A percentile compares a stretch with the other conserved stretches of the same genome.
These are phyloP conservation scores for Chrysocyon brachyurus DNA, from an alignment of 2,797 vertebrate species.

Conservation along the genomic window DNA sequence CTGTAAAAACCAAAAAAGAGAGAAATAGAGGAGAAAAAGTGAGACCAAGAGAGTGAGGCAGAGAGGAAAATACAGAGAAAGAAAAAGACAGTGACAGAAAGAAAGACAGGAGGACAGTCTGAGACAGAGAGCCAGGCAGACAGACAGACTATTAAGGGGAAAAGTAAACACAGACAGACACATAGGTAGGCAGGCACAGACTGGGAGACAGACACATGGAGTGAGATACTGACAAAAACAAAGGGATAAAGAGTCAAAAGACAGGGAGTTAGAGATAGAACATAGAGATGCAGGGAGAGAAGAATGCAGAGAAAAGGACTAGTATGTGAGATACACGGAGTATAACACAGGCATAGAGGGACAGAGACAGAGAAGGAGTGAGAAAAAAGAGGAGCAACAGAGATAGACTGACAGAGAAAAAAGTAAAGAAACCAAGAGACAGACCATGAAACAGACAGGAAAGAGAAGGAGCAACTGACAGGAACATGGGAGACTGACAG, in stretches of 20 bases:
- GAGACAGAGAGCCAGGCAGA: not conserved
- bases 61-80: not conserved
- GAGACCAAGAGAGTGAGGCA: not conserved
- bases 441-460: not conserved
- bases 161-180: not conserved
- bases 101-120: not conserved
- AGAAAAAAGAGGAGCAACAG: not conserved
- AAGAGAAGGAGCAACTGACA: not conserved
- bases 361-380: not conserved
- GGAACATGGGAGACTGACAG: not conserved
- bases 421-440: not conserved
- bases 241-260: not conserved
- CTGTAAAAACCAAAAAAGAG: not conserved
- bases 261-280: not conserved
- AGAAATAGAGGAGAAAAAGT: not conserved
- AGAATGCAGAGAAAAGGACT: not conserved
- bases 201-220: not conserved
- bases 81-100: slow-evolving; percentile 30
- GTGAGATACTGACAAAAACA: not conserved
- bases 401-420: not conserved
- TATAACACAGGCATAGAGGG: not conserved
- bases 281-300: not conserved
- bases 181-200: not conserved
- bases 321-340: not conserved
- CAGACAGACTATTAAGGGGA: slow-evolving; percentile 5